Evolutionary conservation across 2,113 vertebrate species (phyloP).

Genomic region (Pampusana beccarii): DNA sequence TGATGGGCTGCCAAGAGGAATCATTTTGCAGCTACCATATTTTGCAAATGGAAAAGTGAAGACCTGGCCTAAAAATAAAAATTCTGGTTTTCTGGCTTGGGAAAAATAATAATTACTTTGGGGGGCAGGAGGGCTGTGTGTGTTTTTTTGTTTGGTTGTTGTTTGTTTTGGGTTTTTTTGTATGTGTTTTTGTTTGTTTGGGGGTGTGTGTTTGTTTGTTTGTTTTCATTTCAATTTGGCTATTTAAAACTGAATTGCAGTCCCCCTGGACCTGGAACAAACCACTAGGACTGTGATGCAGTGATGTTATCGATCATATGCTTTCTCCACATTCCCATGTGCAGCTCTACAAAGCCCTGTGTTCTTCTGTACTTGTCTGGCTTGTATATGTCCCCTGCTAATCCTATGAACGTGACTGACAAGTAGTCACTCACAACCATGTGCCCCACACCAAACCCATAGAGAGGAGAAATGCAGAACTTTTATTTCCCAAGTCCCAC

Average conservation of each 20-base stretch:
- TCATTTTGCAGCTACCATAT: neutral
- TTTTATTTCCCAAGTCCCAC: neutral
- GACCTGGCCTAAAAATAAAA: neutral
- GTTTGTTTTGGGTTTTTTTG: neutral
- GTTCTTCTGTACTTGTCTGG: neutral
- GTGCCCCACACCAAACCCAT: neutral
- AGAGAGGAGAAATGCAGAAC: no score
- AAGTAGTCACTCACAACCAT: neutral
- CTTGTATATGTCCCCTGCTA: neutral
- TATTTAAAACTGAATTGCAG: neutral
- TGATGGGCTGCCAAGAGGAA: neutral
- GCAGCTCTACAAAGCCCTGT: neutral
- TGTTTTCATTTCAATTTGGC: neutral
- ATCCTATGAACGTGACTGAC: neutral
- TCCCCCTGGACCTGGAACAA: neutral
- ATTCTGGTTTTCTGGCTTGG: neutral
- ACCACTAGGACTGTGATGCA: neutral
- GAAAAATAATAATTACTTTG: neutral
- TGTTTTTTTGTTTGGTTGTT: neutral
- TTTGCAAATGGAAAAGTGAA: neutral
- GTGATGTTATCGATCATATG: neutral
- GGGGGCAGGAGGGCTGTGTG: no score
- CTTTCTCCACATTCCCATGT: neutral
- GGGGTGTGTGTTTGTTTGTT: neutral
- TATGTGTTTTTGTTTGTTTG: no score